phyloP scores from a whole-genome alignment of 2,113 vertebrate genomes.

The Riparia riparia region DNA sequence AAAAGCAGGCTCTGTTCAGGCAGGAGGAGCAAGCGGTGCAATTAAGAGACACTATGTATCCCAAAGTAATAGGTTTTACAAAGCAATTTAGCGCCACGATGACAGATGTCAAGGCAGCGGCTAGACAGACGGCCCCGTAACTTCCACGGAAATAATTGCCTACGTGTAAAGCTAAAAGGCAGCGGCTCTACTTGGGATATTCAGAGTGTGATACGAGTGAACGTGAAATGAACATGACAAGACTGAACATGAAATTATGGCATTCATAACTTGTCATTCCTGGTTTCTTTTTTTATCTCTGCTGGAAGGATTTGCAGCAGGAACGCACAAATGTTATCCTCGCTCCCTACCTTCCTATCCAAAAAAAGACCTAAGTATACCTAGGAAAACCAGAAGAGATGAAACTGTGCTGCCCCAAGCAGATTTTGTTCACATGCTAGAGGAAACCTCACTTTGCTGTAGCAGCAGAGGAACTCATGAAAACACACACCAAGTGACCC shows the following conservation, averaged over 20 bases:
- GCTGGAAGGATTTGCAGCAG: not conserved
- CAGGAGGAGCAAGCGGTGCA: not conserved
- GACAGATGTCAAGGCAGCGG: conserved; percentile 33
- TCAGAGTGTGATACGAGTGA: accelerated
- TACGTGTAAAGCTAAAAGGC: not conserved
- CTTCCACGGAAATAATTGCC: not conserved
- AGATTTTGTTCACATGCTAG: not conserved
- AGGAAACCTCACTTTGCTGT: not conserved
- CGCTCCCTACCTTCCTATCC: not conserved
- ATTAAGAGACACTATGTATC: conserved; percentile 1
- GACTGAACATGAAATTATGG: not conserved
- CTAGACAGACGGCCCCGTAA: not conserved
- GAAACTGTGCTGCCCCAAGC: not conserved
- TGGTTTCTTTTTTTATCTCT: not conserved
- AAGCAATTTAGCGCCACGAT: not conserved
- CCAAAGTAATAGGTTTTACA: conserved; percentile 27
- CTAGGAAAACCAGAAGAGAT: not conserved
- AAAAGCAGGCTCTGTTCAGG: conserved; percentile 29
- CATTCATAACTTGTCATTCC: not conserved
- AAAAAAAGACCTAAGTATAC: not conserved
- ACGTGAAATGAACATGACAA: not conserved
- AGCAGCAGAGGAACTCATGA: not conserved
- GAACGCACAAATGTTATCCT: not conserved
- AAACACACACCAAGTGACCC: not conserved
- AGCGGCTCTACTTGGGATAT: not conserved